Evolutionary conservation across 2,888 invertebrate species (phyloP).

Genomic region (Drosophila atripex): DNA sequence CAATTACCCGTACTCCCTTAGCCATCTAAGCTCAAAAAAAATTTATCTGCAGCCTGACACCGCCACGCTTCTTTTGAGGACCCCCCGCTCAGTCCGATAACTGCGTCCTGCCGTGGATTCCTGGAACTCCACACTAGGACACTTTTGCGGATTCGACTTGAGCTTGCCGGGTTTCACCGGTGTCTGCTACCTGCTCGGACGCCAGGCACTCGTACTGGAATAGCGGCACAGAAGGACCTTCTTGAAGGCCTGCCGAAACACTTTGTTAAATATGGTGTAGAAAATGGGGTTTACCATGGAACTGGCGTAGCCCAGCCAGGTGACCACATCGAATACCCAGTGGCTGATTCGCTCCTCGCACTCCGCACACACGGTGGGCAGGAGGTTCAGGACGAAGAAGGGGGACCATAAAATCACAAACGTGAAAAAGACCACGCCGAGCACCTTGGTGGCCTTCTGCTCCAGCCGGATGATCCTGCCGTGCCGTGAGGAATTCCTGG

Average conservation of each 20-base stretch:
- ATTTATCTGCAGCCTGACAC: constrained; percentile 26
- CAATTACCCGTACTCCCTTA: not conserved
- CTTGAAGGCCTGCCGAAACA: constrained; percentile 95
- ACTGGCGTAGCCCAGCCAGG: constrained; percentile 97
- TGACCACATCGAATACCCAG: constrained; percentile 93
- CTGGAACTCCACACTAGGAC: constrained; percentile 60
- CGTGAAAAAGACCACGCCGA: constrained; percentile 97
- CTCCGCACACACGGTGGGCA: constrained; percentile 92
- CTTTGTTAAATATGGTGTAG: constrained; percentile 97
- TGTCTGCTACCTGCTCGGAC: constrained; percentile 85
- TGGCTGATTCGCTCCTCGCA: constrained; percentile 90
- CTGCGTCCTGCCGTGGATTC: constrained; percentile 32
- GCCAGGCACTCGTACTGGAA: constrained; percentile 85
- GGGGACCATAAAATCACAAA: constrained; percentile 98
- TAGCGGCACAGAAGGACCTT: constrained; percentile 92
- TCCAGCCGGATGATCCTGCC: constrained; percentile 94
- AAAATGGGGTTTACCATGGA: constrained; percentile 98
- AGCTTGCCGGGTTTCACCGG: constrained; percentile 63
- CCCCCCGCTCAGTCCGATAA: constrained; percentile 28
- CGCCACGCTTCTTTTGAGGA: constrained; percentile 38
- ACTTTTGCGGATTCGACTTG: constrained; percentile 59
- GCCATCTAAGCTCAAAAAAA: not conserved
- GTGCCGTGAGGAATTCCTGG: constrained; percentile 91
- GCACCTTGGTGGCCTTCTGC: constrained; percentile 97
- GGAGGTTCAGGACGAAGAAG: constrained; percentile 94